Conservation (phyloP, 2,888 invertebrate species). For the Arenicola marina region DNA sequence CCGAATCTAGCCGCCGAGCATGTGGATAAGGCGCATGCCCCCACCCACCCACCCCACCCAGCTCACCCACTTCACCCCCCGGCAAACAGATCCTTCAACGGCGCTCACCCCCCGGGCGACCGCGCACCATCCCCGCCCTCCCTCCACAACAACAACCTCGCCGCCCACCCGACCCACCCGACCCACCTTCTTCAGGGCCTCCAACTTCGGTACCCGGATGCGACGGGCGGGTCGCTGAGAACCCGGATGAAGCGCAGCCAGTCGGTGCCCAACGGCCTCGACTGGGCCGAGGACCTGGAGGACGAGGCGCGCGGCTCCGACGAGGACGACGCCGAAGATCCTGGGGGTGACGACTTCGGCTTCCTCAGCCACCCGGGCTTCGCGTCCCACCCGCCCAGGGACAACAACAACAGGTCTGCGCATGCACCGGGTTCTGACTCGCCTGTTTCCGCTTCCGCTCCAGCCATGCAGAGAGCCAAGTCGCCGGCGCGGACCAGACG, state of each 20-base stretch:
- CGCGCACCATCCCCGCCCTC: too few species aligned
- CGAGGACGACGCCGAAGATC: constrained; percentile 1
- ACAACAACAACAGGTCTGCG: neutral
- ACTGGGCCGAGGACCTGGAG: neutral
- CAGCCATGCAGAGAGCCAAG: constrained; percentile 54
- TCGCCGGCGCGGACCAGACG: constrained; percentile 41
- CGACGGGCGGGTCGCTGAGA: too few species aligned
- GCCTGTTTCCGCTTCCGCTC: constrained; percentile 17
- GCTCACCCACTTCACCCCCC: too few species aligned
- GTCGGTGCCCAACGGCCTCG: constrained; percentile 1
- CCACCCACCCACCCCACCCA: too few species aligned
- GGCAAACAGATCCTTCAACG: too few species aligned
- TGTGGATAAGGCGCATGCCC: too few species aligned
- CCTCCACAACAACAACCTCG: too few species aligned
- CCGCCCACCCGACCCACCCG: too few species aligned
- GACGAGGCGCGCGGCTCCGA: neutral
- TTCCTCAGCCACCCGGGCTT: neutral
- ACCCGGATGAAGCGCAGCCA: neutral
- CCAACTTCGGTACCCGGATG: too few species aligned
- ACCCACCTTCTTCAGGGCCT: too few species aligned
- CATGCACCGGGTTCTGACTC: neutral
- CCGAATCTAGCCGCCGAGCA: too few species aligned
- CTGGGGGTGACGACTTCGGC: constrained; percentile 2
- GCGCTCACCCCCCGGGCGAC: too few species aligned
- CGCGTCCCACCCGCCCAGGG: neutral